Conservation (phyloP, 2,797 vertebrate species). For the Peromyscus eremicus region DNA sequence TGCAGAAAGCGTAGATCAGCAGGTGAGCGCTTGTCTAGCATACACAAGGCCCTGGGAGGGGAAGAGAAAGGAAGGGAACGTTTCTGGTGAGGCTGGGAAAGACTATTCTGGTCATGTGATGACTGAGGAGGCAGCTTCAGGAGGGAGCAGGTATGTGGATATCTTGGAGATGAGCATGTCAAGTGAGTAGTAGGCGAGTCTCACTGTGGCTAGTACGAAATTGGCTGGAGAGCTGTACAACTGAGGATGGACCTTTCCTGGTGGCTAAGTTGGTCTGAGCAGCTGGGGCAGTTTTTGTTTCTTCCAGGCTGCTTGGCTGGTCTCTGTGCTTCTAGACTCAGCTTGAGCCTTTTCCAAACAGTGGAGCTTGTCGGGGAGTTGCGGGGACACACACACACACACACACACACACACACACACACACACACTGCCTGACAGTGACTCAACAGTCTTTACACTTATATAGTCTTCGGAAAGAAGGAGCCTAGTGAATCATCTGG, state of each 20-base stretch:
- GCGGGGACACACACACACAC: too few species aligned
- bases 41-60: background rate
- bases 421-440: background rate
- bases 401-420: too few species aligned
- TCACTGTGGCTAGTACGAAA: background rate
- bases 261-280: background rate
- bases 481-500: background rate
- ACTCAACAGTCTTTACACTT: background rate
- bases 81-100: background rate
- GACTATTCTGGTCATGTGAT: background rate
- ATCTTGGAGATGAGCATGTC: background rate
- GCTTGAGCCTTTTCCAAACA: background rate
- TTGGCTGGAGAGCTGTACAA: background rate
- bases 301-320: background rate
- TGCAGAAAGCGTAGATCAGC: background rate
- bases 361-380: background rate
- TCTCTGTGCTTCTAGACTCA: background rate
- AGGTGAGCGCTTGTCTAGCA: background rate
- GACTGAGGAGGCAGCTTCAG: background rate
- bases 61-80: too few species aligned
- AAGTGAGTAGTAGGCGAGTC: background rate
- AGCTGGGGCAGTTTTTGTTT: background rate
- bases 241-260: background rate
- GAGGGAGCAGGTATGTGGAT: background rate
- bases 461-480: background rate